Base-by-base conservation (phyloP, 2,888 invertebrate genomes). In the Trimorus sp. region DNA sequence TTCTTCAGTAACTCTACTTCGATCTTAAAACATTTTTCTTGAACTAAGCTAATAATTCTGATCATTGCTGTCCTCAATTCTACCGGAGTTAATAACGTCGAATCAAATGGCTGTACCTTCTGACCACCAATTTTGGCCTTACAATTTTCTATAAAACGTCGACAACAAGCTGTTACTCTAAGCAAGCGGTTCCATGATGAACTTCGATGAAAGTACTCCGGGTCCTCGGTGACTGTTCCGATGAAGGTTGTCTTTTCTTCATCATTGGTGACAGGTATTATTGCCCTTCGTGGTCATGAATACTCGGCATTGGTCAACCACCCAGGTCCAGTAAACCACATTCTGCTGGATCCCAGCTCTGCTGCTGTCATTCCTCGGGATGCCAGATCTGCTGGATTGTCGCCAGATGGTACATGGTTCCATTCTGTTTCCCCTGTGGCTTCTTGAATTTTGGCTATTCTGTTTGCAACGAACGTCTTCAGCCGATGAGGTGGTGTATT, bases 301-400 rank as follows among this genome's bases (percentile, higher is more conserved):
- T 53, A 53, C 51, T 53, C 51, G 3, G 51, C 51, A 15, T 53
- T 9, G 16, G 51, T 53, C 51, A 53, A 14, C 51, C 51, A 53
- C 51, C 15, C 14, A 14, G 51, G 51, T 53, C 51, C 51, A 53
- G 51, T 16, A 53, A 53, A 53, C 51, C 51, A 53, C 51, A 53
- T 38, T 38, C 38, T 38, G 38, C 26, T 26, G 26, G 26, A 26
- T 26, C 26, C 26, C 1, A 26, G 26, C 26, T 26, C 26, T 26
- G 26, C 26, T 3, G 4, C 26, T 26, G 26, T 26, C 4, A 4
- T 26, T 26, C 26, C 26, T 26, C 26, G 26, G 26, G 26, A 26
- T 26, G 26, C 26, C 26, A 26, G 4, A 59, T 86, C 84, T 0
- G 85, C 87, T 9, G 84, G 86, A 38, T 87, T 87, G 9, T 85